phyloP scores from a whole-genome alignment of 2,797 vertebrate genomes.

The Chelonia mydas region DNA sequence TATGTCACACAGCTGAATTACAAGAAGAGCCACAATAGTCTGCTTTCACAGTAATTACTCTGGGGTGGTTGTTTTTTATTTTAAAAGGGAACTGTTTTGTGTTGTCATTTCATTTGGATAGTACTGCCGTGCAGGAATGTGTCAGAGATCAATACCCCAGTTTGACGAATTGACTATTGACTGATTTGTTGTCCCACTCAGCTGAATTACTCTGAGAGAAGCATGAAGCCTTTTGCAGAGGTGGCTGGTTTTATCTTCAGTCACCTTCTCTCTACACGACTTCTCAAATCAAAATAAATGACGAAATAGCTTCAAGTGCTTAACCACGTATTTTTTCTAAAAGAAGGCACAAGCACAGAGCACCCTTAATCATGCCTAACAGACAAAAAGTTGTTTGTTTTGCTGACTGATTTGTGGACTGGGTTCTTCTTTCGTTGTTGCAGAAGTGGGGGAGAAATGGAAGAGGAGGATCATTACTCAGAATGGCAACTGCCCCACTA shows the following conservation, averaged over 20 bases:
- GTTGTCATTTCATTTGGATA: neutral
- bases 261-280: slow-evolving; percentile 12
- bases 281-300: slow-evolving; percentile 29
- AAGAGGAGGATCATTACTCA: slow-evolving; percentile 64
- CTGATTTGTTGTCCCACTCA: slow-evolving; percentile 7
- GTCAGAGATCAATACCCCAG: neutral
- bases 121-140: neutral
- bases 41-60: neutral
- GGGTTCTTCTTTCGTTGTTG: slow-evolving; percentile 45
- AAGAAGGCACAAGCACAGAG: slow-evolving; percentile 34
- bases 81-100: neutral
- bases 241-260: slow-evolving; percentile 26
- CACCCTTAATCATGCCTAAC: slow-evolving; percentile 47
- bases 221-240: neutral
- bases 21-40: neutral
- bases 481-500: slow-evolving; percentile 60
- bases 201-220: slow-evolving; percentile 4
- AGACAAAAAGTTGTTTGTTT: slow-evolving; percentile 49
- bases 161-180: slow-evolving; percentile 41
- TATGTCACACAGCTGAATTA: slow-evolving; percentile 6
- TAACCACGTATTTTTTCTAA: slow-evolving; percentile 35
- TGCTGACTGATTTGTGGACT: slow-evolving; percentile 51
- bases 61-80: neutral
- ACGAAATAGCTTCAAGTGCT: neutral
- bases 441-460: slow-evolving; percentile 49